phyloP scores from a whole-genome alignment of 2,797 vertebrate genomes.

The Discoglossus pictus region DNA sequence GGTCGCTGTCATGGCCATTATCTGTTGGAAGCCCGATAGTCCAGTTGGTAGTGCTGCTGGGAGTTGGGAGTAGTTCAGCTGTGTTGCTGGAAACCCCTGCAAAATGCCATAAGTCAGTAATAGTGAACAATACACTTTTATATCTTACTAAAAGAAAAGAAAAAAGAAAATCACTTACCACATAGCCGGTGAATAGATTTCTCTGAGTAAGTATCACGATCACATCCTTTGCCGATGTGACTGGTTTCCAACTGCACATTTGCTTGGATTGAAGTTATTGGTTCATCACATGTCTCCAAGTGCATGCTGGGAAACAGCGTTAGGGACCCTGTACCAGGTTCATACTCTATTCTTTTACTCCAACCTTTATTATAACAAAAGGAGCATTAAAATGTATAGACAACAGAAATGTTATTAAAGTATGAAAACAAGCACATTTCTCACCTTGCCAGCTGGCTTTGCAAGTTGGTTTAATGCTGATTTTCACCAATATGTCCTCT shows the following conservation, averaged over 20 bases:
- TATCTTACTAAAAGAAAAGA: not conserved
- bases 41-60: conserved; percentile 88
- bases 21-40: conserved; percentile 89
- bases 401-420: not conserved
- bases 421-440: conserved; percentile 55
- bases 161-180: conserved; percentile 67
- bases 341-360: conserved; percentile 92
- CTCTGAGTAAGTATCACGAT: conserved; percentile 96
- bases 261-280: conserved; percentile 85
- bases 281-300: conserved; percentile 91
- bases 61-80: conserved; percentile 89
- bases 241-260: conserved; percentile 89
- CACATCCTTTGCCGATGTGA: conserved; percentile 97
- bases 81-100: conserved; percentile 85
- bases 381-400: conserved; percentile 29
- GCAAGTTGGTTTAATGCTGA: conserved; percentile 92
- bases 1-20: conserved; percentile 95
- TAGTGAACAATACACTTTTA: too few relatives aligned
- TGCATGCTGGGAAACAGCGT: conserved; percentile 89
- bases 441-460: conserved; percentile 97
- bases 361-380: conserved; percentile 74
- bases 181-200: conserved; percentile 96
- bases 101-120: conserved; percentile 17
- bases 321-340: conserved; percentile 90
- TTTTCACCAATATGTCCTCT: conserved; percentile 93